phyloP scores from a whole-genome alignment of 2,888 invertebrate species.

The Acleris laterana region DNA sequence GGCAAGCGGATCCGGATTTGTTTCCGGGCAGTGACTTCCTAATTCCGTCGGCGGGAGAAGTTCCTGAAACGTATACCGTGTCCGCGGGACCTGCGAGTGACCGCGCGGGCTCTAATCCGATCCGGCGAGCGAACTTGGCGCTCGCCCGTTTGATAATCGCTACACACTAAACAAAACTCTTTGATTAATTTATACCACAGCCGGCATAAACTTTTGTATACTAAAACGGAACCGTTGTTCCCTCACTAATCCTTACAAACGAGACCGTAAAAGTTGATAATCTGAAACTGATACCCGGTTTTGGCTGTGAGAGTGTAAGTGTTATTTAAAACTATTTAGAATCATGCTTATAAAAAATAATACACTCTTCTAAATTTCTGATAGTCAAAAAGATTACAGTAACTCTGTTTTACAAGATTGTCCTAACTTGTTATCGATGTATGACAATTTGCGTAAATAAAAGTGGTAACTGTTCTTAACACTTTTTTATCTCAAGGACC shows the following conservation, averaged over 20 bases:
- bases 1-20: constrained; percentile 78
- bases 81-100: constrained; percentile 74
- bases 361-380: too few relatives aligned
- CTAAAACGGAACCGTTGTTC: constrained; percentile 76
- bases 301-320: constrained; percentile 38
- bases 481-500: too few relatives aligned
- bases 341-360: too few relatives aligned
- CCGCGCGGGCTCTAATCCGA: constrained; percentile 79
- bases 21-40: constrained; percentile 77
- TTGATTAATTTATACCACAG: constrained; percentile 80
- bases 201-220: constrained; percentile 70
- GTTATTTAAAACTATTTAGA: background rate
- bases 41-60: constrained; percentile 74
- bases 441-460: too few relatives aligned
- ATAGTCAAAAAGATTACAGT: too few relatives aligned
- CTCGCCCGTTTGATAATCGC: constrained; percentile 69
- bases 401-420: too few relatives aligned
- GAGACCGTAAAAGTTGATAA: constrained; percentile 67
- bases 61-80: constrained; percentile 83
- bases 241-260: constrained; percentile 64
- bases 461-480: too few relatives aligned
- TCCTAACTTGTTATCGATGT: too few relatives aligned
- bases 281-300: constrained; percentile 65
- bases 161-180: constrained; percentile 68
- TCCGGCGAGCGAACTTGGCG: constrained; percentile 70